phyloP scores from a whole-genome alignment of 2,888 invertebrate species.

The Lutraria lutraria region DNA sequence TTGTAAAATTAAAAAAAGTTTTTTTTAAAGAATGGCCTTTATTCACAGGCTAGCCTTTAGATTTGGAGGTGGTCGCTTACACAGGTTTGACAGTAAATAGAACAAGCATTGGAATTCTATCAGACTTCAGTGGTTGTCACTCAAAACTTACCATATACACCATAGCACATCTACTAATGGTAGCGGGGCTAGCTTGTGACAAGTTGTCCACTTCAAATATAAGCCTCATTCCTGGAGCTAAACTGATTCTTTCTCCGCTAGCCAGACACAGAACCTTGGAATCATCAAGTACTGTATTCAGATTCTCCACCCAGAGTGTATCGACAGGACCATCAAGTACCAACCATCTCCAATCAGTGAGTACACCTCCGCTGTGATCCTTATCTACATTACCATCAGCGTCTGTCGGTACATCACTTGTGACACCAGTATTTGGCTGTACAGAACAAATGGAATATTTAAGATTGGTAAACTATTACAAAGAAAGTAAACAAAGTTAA shows the following conservation, averaged over 20 bases:
- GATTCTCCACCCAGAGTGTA: constrained; percentile 87
- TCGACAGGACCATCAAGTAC: constrained; percentile 87
- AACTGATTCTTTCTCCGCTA: constrained; percentile 85
- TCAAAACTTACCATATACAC: constrained; percentile 85
- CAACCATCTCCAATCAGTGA: constrained; percentile 85
- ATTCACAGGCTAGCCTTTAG: no score
- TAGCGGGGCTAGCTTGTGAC: constrained; percentile 86
- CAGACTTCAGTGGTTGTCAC: neutral
- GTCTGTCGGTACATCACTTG: constrained; percentile 62
- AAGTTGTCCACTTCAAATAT: constrained; percentile 87
- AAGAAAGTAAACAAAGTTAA: no score
- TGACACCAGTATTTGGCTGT: constrained; percentile 62
- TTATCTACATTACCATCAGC: constrained; percentile 67
- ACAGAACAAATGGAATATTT: constrained; percentile 1
- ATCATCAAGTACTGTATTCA: constrained; percentile 87
- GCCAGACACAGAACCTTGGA: constrained; percentile 86
- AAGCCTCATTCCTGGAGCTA: constrained; percentile 85
- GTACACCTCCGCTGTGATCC: constrained; percentile 67
- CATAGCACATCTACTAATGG: constrained; percentile 87
- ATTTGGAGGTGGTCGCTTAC: no score
- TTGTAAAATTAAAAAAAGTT: no score
- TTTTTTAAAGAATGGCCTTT: no score
- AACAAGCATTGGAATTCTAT: no score
- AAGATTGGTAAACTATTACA: no score
- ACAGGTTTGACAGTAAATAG: no score